A percentile compares a stretch with the other conserved stretches of the same genome.
phyloP scores from a whole-genome alignment of 2,888 invertebrate species.

The Alentia gelatinosa region DNA sequence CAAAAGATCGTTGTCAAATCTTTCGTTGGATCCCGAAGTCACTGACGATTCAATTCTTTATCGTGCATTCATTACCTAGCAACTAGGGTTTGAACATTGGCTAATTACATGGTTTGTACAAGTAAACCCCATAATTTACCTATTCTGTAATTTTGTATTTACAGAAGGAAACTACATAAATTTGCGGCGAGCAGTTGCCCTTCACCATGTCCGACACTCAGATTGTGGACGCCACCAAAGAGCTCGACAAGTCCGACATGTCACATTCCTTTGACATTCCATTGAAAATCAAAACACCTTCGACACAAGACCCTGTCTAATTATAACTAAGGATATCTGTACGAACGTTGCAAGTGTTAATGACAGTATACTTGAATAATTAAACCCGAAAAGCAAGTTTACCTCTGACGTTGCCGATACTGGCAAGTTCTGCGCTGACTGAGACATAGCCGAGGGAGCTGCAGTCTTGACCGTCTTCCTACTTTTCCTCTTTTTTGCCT shows the following conservation, averaged over 20 bases:
- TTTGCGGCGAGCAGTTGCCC: constrained; percentile 31
- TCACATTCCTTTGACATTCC: constrained; percentile 50
- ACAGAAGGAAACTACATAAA: too few relatives aligned
- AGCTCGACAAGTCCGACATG: neutral
- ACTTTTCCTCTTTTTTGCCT: constrained; percentile 72
- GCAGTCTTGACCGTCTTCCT: constrained; percentile 63
- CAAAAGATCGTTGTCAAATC: too few relatives aligned
- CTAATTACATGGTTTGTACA: too few relatives aligned
- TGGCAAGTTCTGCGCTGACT: constrained; percentile 11
- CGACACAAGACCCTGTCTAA: neutral
- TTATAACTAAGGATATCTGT: neutral
- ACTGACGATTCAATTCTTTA: too few relatives aligned
- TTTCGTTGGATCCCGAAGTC: too few relatives aligned
- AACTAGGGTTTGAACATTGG: too few relatives aligned
- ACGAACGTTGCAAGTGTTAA: neutral
- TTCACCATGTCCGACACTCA: neutral
- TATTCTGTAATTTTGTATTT: too few relatives aligned
- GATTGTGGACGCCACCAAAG: neutral
- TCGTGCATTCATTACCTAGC: too few relatives aligned
- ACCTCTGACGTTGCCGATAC: constrained; percentile 37
- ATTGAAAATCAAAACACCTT: neutral
- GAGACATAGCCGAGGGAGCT: constrained; percentile 19
- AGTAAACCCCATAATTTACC: too few relatives aligned
- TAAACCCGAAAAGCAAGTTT: neutral
- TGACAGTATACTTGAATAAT: neutral